Conservation (phyloP, 2,888 invertebrate genomes). For the Thymelicus acteon region DNA sequence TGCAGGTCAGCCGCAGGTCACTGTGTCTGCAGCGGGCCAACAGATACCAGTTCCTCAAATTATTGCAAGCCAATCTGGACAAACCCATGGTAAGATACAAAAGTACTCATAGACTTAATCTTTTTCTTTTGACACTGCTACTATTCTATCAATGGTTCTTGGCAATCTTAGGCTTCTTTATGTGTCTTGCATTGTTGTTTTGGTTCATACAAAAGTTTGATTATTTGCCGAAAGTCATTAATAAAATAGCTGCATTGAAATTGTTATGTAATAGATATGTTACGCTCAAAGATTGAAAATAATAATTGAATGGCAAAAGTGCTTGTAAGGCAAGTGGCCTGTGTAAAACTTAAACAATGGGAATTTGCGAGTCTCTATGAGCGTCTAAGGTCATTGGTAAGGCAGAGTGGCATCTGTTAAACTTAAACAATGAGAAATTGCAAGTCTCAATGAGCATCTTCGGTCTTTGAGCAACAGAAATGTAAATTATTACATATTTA, state of each 20-base stretch:
- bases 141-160: neutral
- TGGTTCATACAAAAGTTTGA: neutral
- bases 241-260: neutral
- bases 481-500: neutral
- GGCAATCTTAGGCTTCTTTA: neutral
- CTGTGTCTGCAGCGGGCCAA: constrained; percentile 71
- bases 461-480: too few species aligned
- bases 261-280: too few species aligned
- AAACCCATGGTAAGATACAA: constrained; percentile 68
- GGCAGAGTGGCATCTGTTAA: too few species aligned
- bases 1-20: constrained; percentile 73
- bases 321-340: too few species aligned
- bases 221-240: neutral
- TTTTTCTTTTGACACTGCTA: neutral
- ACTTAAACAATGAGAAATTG: too few species aligned
- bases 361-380: too few species aligned
- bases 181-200: neutral
- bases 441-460: too few species aligned
- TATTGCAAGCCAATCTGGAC: constrained; percentile 75
- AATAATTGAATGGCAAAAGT: too few species aligned
- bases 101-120: too few species aligned
- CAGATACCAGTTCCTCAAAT: constrained; percentile 80
- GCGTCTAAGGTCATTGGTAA: too few species aligned
- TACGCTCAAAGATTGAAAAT: too few species aligned
- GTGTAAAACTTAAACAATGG: too few species aligned